Evolutionary conservation across 2,113 vertebrate genomes (phyloP), one percentile per base, ranked within the genome.

Genomic region (Pogonocichla stellata): DNA sequence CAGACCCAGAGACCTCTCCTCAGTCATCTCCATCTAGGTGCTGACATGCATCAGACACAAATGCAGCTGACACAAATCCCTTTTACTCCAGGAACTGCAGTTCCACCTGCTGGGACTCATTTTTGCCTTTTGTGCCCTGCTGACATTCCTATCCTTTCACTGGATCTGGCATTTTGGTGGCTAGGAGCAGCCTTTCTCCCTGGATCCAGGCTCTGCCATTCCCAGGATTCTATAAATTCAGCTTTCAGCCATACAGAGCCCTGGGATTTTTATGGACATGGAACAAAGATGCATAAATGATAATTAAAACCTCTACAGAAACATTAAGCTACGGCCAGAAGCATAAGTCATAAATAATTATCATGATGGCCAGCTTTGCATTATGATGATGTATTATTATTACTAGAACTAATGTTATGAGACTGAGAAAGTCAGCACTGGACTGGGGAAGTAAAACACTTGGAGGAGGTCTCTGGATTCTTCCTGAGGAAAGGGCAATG

Each of bases 301-400:
- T 93, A 94, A 93, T 93, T 94, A 91, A 85, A 94, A 70, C 87
- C 45, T 88, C 81, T 82, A 53, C 50, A 69, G 53, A 93, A 94
- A 91, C 73, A 60, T 33, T 86, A 50, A 53, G 60, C 70, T 58
- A 45, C 0, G 10, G 45, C 50, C 74, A 93, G 78, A 67, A 90
- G 57, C 53, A 45, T 87, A 96, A 95, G 74, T 96, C 84, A 85
- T 93, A 92, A 92, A 67, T 95, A 96, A 96, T 92, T 95, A 74
- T 23, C 40, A 64, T 24, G 73, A 85, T 94, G 61, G n/a, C 70
- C 65, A 81, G 72, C 42, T 87, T 92, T 91, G 50, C 47, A 73
- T 83, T 88, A 77, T 40, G 45, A 70, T 81, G 51, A 62, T 87
- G 31, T 60, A 40, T 86, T 85, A 60, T 71, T 81, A 79, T 94